Percentiles rank a stretch among this genome's conserved stretches.
Conservation (phyloP, 2,113 vertebrate species). For the Ictalurus punctatus region DNA sequence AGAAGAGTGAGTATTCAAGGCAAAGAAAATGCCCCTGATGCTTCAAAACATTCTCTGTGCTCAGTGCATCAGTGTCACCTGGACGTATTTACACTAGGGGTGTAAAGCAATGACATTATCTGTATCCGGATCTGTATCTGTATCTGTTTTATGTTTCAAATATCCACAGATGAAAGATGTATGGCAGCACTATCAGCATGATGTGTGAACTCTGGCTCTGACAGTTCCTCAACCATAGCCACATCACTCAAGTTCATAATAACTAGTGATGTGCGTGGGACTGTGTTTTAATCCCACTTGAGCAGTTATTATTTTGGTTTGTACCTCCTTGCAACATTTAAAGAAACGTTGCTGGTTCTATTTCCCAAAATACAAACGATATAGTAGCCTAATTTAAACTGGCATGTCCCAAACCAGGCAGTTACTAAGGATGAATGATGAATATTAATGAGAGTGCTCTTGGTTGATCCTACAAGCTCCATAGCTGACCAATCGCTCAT, state of each 20-base stretch:
- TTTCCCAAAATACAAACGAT: not conserved
- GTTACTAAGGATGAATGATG: not conserved
- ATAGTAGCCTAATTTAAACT: not conserved
- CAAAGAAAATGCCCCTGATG: not conserved
- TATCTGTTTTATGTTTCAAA: not conserved
- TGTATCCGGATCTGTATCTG: not conserved
- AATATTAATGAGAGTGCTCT: not conserved
- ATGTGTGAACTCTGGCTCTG: not conserved
- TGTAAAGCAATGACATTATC: not conserved
- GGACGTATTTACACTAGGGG: not conserved
- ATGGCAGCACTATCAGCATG: not conserved
- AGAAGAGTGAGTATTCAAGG: constrained; percentile 2
- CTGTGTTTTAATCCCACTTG: not conserved
- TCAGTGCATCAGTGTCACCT: constrained; percentile 10
- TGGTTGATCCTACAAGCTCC: not conserved
- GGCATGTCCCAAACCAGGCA: not conserved
- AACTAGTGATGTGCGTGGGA: not conserved
- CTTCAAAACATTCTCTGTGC: constrained; percentile 1
- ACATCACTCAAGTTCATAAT: not conserved
- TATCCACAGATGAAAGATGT: not conserved
- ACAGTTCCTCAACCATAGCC: not conserved
- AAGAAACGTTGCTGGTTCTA: not conserved
- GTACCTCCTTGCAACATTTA: not conserved
- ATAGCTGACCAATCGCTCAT: not conserved
- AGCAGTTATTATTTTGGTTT: not conserved